Evolutionary conservation across 2,888 invertebrate species (phyloP), one percentile per base, ranked within the genome.

Genomic region (Heliconius cydno): DNA sequence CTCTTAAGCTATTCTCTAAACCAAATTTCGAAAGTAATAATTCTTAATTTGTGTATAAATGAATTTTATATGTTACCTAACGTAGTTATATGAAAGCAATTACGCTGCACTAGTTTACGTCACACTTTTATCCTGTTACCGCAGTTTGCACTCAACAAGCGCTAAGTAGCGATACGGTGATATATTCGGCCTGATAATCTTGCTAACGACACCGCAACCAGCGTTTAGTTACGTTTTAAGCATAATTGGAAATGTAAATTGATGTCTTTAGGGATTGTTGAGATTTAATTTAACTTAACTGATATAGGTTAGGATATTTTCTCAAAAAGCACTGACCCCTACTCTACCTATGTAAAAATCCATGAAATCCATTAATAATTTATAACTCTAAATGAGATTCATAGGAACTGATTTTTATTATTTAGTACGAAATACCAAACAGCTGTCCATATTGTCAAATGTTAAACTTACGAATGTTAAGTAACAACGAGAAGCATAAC

Each of bases 101-200:
- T n/a, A 19, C 71, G 28, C 30, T 15, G 73, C 15, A 72, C 13
- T n/a, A 60, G 60, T 15, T 73, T 34, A 60, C 73, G 73, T 73
- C 57, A 72, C n/a, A 73, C 34, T 60, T 73, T 57, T 73, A 73
- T 73, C 73, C 73, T 73, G 60, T 60, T 73, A 60, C 34, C 30
- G 60, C 34, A 34, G 60, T 60, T 73, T 72, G 34, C 60, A 60
- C n/a, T 73, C 73, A 60, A 73, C 73, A n/a, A 73, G 73, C 73
- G 73, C 60, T 57, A 72, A 72, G 72, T 34, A 57, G 30, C 57
- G 72, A 72, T 57, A 72, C 13, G 34, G 57, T 57, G 57, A 67
- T 19, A 52, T 60, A 60, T n/a, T 22, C 57, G 22, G 12, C 19
- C 12, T 41, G 28, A 22, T 15, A 73, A 60, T 73, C n/a, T 60